Percentiles rank a stretch among this genome's conserved stretches.
Conservation (phyloP, 1,140 invertebrate species). For the Drosophila watanabei region DNA sequence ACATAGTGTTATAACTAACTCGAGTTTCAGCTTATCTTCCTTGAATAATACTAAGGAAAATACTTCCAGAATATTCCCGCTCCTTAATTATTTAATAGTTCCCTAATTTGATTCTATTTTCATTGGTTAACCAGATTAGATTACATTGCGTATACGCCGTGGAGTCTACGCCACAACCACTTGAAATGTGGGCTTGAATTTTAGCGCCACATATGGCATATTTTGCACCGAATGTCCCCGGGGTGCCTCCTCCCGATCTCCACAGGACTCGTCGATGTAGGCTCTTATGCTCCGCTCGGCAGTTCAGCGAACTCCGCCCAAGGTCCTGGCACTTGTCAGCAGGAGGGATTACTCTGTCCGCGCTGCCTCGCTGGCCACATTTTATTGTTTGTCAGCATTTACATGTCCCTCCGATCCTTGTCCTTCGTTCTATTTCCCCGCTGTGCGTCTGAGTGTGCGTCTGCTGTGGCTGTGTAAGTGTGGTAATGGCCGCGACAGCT, state of each 20-base stretch:
- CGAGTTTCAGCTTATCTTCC: background rate
- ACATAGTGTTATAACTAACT: no score
- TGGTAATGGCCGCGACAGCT: conserved; percentile 46
- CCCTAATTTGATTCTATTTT: background rate
- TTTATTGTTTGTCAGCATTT: conserved; percentile 72
- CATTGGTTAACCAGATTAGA: background rate
- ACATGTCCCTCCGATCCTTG: conserved; percentile 53
- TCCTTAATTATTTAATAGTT: background rate
- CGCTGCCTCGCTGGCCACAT: conserved; percentile 47
- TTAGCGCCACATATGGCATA: conserved; percentile 23
- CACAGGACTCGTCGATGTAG: conserved; percentile 31
- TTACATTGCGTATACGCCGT: conserved; percentile 13
- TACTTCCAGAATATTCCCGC: background rate
- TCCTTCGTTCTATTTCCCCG: conserved; percentile 5
- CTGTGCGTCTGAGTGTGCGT: background rate
- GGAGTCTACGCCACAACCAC: conserved; percentile 14
- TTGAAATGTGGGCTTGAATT: conserved; percentile 22
- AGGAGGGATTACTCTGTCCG: conserved; percentile 60
- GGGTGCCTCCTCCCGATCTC: conserved; percentile 23
- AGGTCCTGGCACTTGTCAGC: conserved; percentile 54
- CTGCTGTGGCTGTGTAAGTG: conserved; percentile 1
- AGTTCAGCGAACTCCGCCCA: conserved; percentile 36
- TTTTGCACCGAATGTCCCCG: conserved; percentile 7
- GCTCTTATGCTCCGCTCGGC: conserved; percentile 35
- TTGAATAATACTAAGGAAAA: background rate